Evolutionary conservation across 2,888 invertebrate species (phyloP).

Genomic region (Horisme vitalbata): DNA sequence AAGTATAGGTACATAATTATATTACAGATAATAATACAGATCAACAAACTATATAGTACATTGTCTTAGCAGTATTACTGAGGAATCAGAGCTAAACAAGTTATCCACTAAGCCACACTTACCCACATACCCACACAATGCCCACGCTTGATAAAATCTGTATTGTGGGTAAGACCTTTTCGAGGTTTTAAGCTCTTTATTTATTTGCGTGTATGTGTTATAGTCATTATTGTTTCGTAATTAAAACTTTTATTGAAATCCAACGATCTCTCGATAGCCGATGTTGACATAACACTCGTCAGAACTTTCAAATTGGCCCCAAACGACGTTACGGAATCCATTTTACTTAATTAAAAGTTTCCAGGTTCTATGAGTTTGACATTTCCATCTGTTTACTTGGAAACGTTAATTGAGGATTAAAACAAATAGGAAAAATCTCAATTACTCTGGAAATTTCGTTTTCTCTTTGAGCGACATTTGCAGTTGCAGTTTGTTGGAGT

Average conservation of each 20-base stretch:
- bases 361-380: conserved; percentile 26
- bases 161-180: background rate
- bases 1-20: no score
- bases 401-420: conserved; percentile 28
- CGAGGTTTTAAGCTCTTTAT: no score
- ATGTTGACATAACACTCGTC: conserved; percentile 59
- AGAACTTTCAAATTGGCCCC: conserved; percentile 66
- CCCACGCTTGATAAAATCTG: no score
- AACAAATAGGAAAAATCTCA: conserved; percentile 16
- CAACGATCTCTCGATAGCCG: conserved; percentile 18
- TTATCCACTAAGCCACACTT: no score
- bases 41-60: no score
- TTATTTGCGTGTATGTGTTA: background rate
- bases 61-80: no score
- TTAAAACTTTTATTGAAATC: background rate
- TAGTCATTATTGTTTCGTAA: background rate
- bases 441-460: conserved; percentile 11
- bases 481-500: background rate
- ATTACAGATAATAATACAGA: no score
- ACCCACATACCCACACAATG: no score
- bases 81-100: no score
- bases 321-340: conserved; percentile 56
- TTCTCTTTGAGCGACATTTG: conserved; percentile 5
- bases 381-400: conserved; percentile 29
- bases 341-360: conserved; percentile 74